Conservation (phyloP, 2,113 vertebrate genomes). For the Halcyon senegalensis region DNA sequence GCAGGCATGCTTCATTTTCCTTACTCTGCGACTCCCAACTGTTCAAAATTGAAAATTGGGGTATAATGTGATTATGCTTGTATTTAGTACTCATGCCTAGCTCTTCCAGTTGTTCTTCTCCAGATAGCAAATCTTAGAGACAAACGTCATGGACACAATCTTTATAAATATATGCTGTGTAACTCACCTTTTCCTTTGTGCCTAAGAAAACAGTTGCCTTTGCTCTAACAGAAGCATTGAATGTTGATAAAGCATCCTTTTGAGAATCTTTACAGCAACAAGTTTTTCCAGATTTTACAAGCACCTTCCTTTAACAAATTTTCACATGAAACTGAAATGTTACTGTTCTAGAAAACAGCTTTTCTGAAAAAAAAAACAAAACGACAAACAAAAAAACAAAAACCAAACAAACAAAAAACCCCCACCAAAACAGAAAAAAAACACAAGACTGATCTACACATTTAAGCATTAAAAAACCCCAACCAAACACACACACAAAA, state of each 20-base stretch:
- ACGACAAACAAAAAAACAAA: too few relatives aligned
- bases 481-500: too few relatives aligned
- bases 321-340: background rate
- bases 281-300: background rate
- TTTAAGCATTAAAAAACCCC: background rate
- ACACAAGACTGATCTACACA: background rate
- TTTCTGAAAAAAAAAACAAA: background rate
- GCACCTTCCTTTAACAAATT: background rate
- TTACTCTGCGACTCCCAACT: background rate
- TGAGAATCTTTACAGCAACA: background rate
- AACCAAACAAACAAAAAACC: too few relatives aligned
- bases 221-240: background rate
- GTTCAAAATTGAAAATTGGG: background rate
- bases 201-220: constrained; percentile 10
- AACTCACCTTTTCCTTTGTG: constrained; percentile 10
- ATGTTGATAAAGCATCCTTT: background rate
- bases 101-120: background rate
- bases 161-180: background rate
- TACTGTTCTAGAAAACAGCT: background rate
- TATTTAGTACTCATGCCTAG: background rate
- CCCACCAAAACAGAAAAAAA: background rate
- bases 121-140: background rate
- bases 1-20: background rate
- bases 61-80: background rate
- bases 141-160: background rate